Base-by-base conservation (phyloP, 2,797 vertebrate genomes). In the Cirrhinus molitorella region DNA sequence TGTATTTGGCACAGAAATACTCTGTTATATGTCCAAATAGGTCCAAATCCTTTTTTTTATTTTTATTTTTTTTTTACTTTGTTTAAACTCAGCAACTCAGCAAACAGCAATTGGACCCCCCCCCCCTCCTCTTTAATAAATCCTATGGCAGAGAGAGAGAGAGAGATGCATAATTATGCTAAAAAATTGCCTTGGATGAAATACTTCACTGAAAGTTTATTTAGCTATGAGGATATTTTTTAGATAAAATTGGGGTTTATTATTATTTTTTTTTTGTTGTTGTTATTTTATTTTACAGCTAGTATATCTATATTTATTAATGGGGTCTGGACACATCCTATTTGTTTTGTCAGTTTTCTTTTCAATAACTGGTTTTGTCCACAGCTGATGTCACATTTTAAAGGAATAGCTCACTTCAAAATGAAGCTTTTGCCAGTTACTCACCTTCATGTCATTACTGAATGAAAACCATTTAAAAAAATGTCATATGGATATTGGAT, bases 101-200 rank as follows among this genome's bases (percentile, higher is more conserved):
- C n/a, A n/a, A n/a, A n/a, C n/a, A n/a, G n/a, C n/a, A n/a, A n/a
- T n/a, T n/a, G n/a, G n/a, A n/a, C n/a, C n/a, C n/a, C n/a, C n/a
- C n/a, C n/a, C n/a, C n/a, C n/a, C n/a, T n/a, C n/a, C n/a, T n/a
- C n/a, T n/a, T n/a, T n/a, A n/a, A n/a, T n/a, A n/a, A n/a, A n/a
- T n/a, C n/a, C n/a, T n/a, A n/a, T n/a, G n/a, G n/a, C n/a, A 55
- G 31, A 34, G 31, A 25, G 66, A 43, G 49, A 74, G 28, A 68
- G 83, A 70, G 51, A 73, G 49, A 80, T 31, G 17, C n/a, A 45
- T 17, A 43, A 25, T 59, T 61, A 14, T 31, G 34, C 34, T 45
- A 7, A 47, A 17, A 59, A 80, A 63, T 76, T 70, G 63, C 78
- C 78, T 80, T 81, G 78, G 51, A 61, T 85, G 3, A 74, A 75